phyloP scores from a whole-genome alignment of 2,113 vertebrate genomes.

The Physeter macrocephalus region DNA sequence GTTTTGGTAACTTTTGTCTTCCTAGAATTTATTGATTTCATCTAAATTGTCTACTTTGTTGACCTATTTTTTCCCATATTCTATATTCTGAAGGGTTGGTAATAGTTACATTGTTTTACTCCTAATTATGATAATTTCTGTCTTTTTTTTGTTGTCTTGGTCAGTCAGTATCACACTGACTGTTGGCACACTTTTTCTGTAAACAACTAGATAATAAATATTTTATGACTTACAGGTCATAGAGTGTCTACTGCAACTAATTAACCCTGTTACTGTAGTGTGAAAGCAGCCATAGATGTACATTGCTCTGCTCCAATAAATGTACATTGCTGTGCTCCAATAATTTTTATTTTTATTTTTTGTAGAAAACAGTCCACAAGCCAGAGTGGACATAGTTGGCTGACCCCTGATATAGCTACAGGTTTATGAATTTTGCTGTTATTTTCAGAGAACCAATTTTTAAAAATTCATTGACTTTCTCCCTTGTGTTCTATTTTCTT shows the following conservation, averaged over 20 bases:
- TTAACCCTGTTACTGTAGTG: background rate
- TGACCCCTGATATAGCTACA: background rate
- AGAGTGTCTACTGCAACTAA: background rate
- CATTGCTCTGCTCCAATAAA: background rate
- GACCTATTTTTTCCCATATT: background rate
- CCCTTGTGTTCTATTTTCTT: background rate
- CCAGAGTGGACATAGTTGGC: background rate
- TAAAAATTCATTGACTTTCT: background rate
- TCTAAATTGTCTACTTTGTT: background rate
- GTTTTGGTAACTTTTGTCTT: background rate
- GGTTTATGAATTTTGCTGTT: background rate
- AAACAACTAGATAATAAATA: background rate
- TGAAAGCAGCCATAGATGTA: background rate
- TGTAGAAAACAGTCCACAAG: background rate
- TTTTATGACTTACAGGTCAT: background rate
- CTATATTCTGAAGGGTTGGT: background rate
- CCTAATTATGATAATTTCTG: background rate
- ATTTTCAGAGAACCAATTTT: background rate
- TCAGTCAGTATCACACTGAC: background rate
- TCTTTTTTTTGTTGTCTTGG: background rate
- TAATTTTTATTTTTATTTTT: too few relatives aligned
- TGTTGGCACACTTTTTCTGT: background rate
- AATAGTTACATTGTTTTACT: background rate
- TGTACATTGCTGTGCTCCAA: too few relatives aligned
- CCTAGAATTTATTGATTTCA: background rate